Conservation (phyloP, 2,888 invertebrate genomes). For the Epirrhoe tristata region DNA sequence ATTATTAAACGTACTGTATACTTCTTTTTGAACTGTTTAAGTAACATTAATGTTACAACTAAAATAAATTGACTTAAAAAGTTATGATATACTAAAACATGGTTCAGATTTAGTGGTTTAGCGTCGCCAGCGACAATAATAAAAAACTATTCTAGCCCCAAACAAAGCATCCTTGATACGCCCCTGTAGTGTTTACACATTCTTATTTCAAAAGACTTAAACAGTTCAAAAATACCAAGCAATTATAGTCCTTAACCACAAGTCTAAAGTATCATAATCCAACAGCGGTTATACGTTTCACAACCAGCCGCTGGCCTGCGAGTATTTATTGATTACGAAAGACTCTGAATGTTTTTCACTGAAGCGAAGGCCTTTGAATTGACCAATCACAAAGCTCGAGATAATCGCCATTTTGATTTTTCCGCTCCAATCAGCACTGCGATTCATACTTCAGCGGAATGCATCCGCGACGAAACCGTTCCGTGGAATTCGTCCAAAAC, state of each 20-base stretch:
- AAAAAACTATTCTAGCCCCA: slow-evolving; percentile 27
- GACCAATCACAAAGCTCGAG: no score
- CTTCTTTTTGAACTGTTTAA: slow-evolving; percentile 45
- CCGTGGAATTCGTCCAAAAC: no score
- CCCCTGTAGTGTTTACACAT: slow-evolving; percentile 19
- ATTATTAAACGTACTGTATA: slow-evolving; percentile 55
- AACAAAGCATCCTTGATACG: slow-evolving; percentile 22
- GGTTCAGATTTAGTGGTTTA: slow-evolving; percentile 25
- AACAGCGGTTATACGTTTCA: slow-evolving; percentile 64
- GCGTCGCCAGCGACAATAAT: slow-evolving; percentile 36
- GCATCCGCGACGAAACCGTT: no score
- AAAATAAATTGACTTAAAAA: slow-evolving; percentile 20
- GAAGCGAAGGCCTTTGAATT: no score
- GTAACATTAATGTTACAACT: slow-evolving; percentile 8
- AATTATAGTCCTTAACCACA: slow-evolving; percentile 53
- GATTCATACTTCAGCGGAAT: no score
- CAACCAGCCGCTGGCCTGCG: slow-evolving; percentile 66
- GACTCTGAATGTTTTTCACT: neutral
- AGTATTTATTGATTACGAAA: neutral
- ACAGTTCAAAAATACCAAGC: slow-evolving; percentile 55
- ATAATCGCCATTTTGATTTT: no score
- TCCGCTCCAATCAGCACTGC: no score
- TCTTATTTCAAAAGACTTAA: slow-evolving; percentile 26
- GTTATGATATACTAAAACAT: slow-evolving; percentile 24
- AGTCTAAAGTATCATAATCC: slow-evolving; percentile 59